phyloP scores from a whole-genome alignment of 2,888 invertebrate species.

The Philhelius pedissequus region DNA sequence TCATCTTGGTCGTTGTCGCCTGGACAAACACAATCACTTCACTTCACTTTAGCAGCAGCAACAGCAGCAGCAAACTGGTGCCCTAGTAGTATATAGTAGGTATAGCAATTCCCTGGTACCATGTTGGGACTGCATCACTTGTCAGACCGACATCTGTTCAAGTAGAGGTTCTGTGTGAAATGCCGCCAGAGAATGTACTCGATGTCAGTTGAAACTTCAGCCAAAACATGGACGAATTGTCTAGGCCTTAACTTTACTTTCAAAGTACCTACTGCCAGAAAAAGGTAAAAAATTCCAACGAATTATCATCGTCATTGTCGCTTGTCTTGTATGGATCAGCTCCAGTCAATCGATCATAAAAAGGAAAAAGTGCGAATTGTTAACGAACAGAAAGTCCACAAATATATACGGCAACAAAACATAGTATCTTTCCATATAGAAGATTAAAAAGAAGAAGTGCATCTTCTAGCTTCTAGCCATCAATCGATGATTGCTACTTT shows the following conservation, averaged over 20 bases:
- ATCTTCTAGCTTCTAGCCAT: not conserved
- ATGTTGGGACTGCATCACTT: constrained; percentile 68
- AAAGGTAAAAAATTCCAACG: constrained; percentile 65
- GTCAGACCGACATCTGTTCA: constrained; percentile 65
- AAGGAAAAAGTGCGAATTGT: constrained; percentile 54
- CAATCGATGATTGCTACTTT: constrained; percentile 1
- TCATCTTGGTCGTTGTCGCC: constrained; percentile 20
- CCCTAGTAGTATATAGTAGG: not conserved
- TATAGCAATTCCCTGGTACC: constrained; percentile 48
- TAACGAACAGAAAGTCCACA: constrained; percentile 37
- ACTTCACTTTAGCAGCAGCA: not conserved
- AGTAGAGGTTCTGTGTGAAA: constrained; percentile 60
- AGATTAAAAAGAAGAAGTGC: constrained; percentile 12
- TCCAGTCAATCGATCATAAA: constrained; percentile 66
- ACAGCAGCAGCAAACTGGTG: not conserved
- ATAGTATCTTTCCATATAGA: constrained; percentile 42
- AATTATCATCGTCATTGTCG: constrained; percentile 68
- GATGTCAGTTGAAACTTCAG: constrained; percentile 44
- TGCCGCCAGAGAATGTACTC: constrained; percentile 63
- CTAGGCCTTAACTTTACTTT: constrained; percentile 27
- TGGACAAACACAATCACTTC: constrained; percentile 44
- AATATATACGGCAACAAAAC: not conserved
- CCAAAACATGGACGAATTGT: constrained; percentile 67
- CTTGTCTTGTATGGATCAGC: constrained; percentile 68
- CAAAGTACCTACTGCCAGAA: constrained; percentile 28